A percentile compares a stretch with the other conserved stretches of the same genome.
These are phyloP conservation scores for Procambarus virginalis DNA, from an alignment of 1,140 invertebrate species.

Conservation along the genomic window DNA sequence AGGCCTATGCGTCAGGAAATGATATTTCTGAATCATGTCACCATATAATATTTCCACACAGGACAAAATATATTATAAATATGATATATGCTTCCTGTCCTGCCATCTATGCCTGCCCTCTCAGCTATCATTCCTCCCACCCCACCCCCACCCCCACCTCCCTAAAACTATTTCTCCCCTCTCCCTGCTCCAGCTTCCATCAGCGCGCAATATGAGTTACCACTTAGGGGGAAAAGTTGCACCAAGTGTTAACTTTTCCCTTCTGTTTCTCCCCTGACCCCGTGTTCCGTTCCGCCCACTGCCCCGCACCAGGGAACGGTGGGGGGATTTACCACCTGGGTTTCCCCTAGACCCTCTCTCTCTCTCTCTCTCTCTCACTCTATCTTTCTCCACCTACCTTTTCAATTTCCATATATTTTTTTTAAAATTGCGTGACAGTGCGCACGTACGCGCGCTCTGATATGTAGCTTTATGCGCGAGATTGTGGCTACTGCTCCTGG, in stretches of 20 bases:
- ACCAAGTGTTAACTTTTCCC: slow-evolving; percentile 66
- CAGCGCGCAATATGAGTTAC: slow-evolving; percentile 61
- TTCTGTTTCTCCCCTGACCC: slow-evolving; percentile 22
- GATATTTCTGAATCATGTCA: not conserved
- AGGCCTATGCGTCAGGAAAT: too few relatives aligned
- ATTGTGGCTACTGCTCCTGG: too few relatives aligned
- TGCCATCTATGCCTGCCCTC: not conserved
- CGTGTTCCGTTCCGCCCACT: slow-evolving; percentile 26
- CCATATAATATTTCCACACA: too few relatives aligned
- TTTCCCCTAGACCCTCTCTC: not conserved
- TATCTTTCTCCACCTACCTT: too few relatives aligned
- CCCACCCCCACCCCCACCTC: not conserved
- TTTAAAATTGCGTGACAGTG: too few relatives aligned
- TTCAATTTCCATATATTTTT: too few relatives aligned
- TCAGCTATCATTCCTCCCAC: not conserved
- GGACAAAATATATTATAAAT: too few relatives aligned
- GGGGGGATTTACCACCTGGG: slow-evolving; percentile 3
- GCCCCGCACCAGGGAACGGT: slow-evolving; percentile 7
- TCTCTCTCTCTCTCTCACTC: not conserved
- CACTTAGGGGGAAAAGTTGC: slow-evolving; percentile 60
- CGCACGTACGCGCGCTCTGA: too few relatives aligned
- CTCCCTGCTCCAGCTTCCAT: slow-evolving; percentile 11
- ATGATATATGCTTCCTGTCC: not conserved
- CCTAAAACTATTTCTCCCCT: not conserved
- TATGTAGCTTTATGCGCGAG: too few relatives aligned